Evolutionary conservation across 1,140 invertebrate species (phyloP), one percentile per base, ranked within the genome.

Genomic region (Micrasema longulum): DNA sequence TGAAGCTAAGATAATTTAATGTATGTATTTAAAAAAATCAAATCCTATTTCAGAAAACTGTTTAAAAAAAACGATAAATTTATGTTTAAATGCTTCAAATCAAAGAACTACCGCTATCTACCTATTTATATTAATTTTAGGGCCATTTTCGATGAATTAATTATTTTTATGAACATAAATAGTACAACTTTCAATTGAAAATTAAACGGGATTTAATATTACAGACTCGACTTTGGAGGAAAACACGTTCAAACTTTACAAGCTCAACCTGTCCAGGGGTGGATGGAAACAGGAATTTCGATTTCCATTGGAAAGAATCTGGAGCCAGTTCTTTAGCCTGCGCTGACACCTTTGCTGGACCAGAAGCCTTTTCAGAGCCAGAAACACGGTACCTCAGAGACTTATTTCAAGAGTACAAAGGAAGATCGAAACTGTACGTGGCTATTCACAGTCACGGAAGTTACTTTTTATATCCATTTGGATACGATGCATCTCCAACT

Each of bases 321-420:
- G 87, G 87, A 5, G 86, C 85, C 5, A 70, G 87, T 35, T 78
- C 77, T 1, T 77, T 87, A 76, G 89, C 90, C 2, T 95, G 93
- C 81, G 85, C 85, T 20, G 89, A 93, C 14, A 90, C 88, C 7
- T 95, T 89, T 77, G 90, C 90, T 62, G 93, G 93, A 10, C 81
- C 86, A 2, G 23, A 35, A 16, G 76, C 88, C 0, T 91, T 92
- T 74, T 92, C 91, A 0, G 91, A 93, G 80, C 79, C 82, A 0
- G 92, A 93, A 80, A 87, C 88, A 1, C 78, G 77, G 20, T 84
- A 87, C 10, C 79, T 92, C 0, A 79, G 86, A 1, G 83, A 90
- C 52, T 85, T 87, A 11, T 71, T 90, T 0, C 63, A 81, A 5
- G 73, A 80, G 1, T 73, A 87, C 18, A 79, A 85, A 16, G 77